These are phyloP conservation scores for Acropora tenuis DNA, from an alignment of 64 coral and sea anemone genomes.

Conservation along the genomic window DNA sequence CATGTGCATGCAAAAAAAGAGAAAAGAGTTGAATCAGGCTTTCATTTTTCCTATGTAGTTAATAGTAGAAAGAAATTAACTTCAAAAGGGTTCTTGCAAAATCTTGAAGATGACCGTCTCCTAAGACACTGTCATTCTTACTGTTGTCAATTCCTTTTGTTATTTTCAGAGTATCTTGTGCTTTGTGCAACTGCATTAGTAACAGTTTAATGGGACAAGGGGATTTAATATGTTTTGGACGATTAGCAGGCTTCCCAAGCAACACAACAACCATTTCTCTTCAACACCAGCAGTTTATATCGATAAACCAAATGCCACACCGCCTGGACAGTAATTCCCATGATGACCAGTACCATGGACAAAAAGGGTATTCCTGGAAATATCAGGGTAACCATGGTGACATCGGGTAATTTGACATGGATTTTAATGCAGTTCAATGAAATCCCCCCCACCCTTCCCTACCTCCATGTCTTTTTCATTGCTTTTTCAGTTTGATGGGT, in stretches of 20 bases:
- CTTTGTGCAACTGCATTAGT: constrained; percentile 76
- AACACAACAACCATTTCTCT: neutral
- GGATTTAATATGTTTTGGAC: constrained; percentile 83
- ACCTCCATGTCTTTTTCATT: no score
- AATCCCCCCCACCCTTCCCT: no score
- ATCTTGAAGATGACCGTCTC: no score
- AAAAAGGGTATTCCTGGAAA: neutral
- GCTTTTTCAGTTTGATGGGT: no score
- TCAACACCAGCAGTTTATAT: neutral
- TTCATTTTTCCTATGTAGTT: no score
- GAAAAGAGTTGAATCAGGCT: no score
- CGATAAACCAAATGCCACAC: neutral
- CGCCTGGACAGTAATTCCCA: neutral
- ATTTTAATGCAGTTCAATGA: neutral
- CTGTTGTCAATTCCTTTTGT: neutral
- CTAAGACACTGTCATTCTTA: neutral
- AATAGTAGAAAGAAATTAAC: no score
- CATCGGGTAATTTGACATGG: neutral
- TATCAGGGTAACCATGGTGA: constrained; percentile 12
- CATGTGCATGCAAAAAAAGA: no score
- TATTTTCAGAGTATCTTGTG: constrained; percentile 75
- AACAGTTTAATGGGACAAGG: constrained; percentile 82
- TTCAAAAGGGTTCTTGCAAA: no score
- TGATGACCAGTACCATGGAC: neutral
- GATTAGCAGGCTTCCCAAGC: constrained; percentile 40